A percentile compares a stretch with the other conserved stretches of the same genome.
Conservation (phyloP, 2,797 vertebrate species). For the Coilia nasus region DNA sequence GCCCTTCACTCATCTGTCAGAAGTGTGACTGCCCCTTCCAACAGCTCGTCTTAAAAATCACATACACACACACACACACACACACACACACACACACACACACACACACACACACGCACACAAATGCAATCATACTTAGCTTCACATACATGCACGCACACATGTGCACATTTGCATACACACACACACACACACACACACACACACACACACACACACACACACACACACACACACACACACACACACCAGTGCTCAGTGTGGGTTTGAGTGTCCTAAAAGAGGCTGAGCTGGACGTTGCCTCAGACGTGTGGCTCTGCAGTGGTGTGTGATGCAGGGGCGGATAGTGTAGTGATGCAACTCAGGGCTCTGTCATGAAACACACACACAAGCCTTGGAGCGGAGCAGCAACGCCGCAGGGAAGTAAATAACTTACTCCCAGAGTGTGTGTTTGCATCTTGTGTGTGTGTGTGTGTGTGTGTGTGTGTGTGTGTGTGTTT, state of each 20-base stretch:
- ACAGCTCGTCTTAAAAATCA: neutral
- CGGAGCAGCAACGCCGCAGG: slow-evolving; percentile 42
- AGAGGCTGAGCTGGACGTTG: neutral
- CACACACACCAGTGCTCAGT: neutral
- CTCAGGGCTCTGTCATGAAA: neutral
- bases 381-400: slow-evolving; percentile 10
- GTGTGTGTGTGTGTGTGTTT: neutral
- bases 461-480: slow-evolving; percentile 6
- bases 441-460: too few relatives aligned
- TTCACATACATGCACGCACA: too few relatives aligned
- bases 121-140: too few relatives aligned
- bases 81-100: too few relatives aligned
- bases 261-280: neutral
- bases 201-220: neutral
- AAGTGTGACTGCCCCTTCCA: neutral
- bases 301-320: neutral
- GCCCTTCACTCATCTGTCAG: neutral
- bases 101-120: too few relatives aligned
- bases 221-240: slow-evolving; percentile 3
- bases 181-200: neutral
- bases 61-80: neutral
- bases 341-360: slow-evolving; percentile 9
- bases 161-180: neutral
- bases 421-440: neutral
- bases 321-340: neutral